Evolutionary conservation across 2,888 invertebrate species (phyloP), one percentile per base, ranked within the genome.

Genomic region (Scotopteryx bipunctaria): DNA sequence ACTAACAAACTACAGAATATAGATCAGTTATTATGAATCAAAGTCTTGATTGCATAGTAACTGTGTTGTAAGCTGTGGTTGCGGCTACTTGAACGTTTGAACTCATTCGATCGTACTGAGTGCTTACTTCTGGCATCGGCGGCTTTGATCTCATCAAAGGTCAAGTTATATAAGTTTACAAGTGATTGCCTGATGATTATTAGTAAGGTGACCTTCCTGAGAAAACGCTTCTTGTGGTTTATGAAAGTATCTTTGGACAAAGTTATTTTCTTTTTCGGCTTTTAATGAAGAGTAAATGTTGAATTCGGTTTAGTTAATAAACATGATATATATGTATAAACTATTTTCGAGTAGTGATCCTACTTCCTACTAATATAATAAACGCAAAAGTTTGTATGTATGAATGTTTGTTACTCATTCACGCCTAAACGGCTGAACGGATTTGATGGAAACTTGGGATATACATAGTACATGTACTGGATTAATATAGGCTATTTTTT

Each of bases 111-210:
- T 48, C 48, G 54, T 35, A 44, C 35, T 40, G 45, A 45, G 15
- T 32, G 52, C 27, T 47, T 37, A 47, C 46, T 46, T 36, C 43
- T 54, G 43, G 48, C 41, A 25, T 35, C 54, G 54, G 54, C 32
- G 4, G 23, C 35, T 54, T 54, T 54, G 47, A 48, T 48, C 48
- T 31, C 29, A 19, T 40, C 29, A 17, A 41, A 38, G 53, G 54
- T 54, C 54, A 54, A 54, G 35, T 41, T 54, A 53, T 53, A 48
- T 44, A 19, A 48, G 36, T 48, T 49, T 32, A 54, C 51, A 41
- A 36, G 45, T 49, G 54, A 48, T 45, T 49, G 44, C 33, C 23
- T 35, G 53, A 43, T 53, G 42, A 42, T 37, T 43, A 29, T 32
- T 37, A 17, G 51, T 47, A 54, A 54, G 40, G 21, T 35, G 48